These are phyloP conservation scores for Athalia circularis DNA, from an alignment of 2,888 invertebrate species.

Conservation along the genomic window DNA sequence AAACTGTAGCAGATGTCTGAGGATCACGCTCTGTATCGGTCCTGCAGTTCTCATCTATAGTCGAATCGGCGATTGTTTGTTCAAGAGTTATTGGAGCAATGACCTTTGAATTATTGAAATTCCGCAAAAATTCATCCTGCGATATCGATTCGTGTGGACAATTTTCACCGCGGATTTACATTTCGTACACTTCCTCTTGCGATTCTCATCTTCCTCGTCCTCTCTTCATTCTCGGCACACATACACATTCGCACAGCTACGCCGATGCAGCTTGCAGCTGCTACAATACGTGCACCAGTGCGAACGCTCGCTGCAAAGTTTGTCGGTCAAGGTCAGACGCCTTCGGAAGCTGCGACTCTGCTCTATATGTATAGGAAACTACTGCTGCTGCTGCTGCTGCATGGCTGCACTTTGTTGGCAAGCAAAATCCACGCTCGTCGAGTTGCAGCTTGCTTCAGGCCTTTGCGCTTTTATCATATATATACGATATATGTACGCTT, in stretches of 20 bases:
- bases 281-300: background rate
- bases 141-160: too few species aligned
- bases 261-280: background rate
- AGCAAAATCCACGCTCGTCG: background rate
- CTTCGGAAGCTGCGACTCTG: slow-evolving; percentile 41
- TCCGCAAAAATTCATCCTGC: too few species aligned
- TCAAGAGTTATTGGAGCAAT: too few species aligned
- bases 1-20: background rate
- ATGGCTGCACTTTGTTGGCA: background rate
- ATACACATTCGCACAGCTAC: background rate
- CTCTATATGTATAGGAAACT: background rate
- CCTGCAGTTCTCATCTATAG: too few species aligned
- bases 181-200: too few species aligned
- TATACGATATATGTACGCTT: too few species aligned
- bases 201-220: background rate
- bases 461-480: too few species aligned
- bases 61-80: too few species aligned
- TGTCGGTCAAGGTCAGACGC: slow-evolving; percentile 44
- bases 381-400: background rate
- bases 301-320: slow-evolving; percentile 32
- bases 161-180: too few species aligned
- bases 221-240: background rate
- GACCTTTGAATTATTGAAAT: too few species aligned
- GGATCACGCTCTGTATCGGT: background rate
- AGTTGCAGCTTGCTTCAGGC: background rate